Base-by-base conservation (phyloP, 1,140 invertebrate species). In the Octopus bimaculoides region DNA sequence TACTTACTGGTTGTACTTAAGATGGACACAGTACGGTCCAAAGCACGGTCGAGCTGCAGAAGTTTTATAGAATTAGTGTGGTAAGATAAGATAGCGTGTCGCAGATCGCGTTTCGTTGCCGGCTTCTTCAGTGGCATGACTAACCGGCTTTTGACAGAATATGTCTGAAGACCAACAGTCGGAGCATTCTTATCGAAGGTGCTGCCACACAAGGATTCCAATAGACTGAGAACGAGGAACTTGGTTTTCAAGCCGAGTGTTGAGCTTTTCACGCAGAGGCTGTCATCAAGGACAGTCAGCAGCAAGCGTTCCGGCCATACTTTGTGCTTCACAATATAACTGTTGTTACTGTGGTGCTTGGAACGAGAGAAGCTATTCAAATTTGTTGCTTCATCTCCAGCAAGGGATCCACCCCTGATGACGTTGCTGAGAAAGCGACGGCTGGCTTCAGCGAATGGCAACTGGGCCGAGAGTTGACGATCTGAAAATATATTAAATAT, bases 241-340 rank as follows among this genome's bases (percentile, higher is more conserved):
- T 71, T 71, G 5, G 66, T 71, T 5, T 71, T 71, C 17, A 71
- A 20, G 14, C 66, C 14, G 5, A 71, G 26, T 6, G 17, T 71
- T 6, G 66, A n/a, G 17, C 26, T 71, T 14, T 4, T 14, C 66
- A 71, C 66, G 14, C 66, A 71, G 6, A 71, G 66, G 14, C 66
- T 71, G 66, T 71, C 66, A 14, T 71, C 66, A 14, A 71, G 66
- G 5, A 71, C 66, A 1, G 66, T 71, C 0, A 71, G 66, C 5
- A 71, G 66, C 66, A 71, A 71, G 26, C 66, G 66, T 71, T 71
- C 66, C 7, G 66, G 66, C 66, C 66, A 71, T 14, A 71, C 66
- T 14, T 71, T n/a, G 8, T 71, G 66, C 66, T 71, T 71, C 17
- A 20, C 26, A 14, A 71, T 14, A 17, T 71, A 71, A 9, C 17